Evolutionary conservation across 2,113 vertebrate genomes (phyloP), one percentile per base, ranked within the genome.

Genomic region (Chauna torquata): DNA sequence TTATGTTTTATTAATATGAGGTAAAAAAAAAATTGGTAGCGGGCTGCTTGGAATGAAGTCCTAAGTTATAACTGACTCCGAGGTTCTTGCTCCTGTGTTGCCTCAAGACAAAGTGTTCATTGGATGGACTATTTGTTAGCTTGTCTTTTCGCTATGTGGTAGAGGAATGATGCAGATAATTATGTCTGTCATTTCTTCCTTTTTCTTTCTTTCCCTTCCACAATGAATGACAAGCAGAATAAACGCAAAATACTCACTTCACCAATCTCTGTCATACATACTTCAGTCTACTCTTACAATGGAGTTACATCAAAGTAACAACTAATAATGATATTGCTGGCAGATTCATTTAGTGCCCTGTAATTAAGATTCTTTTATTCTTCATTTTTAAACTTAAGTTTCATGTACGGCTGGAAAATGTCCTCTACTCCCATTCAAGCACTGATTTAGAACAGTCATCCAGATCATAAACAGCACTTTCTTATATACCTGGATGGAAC

Each of bases 241-340:
- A 64, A 84, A 64, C 27, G 28, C 5, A 42, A 45, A 66, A 50
- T 36, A 10, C 0, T 9, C 10, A 12, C 34, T 82, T 85, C 28
- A n/a, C 50, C 38, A 18, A 0, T 61, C 34, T 65, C 65, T 23
- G 11, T 81, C 24, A 3, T 44, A 10, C 6, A 5, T 71, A 7
- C 0, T 0, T 52, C 76, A 79, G 23, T 84, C 23, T 25, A 23
- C 44, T 30, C 50, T 83, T 84, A 36, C 0, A 0, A 28, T 78
- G 40, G 23, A 84, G 36, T 82, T 79, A 36, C 2, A 12, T 22
- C 86, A 66, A 65, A 92, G 44, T 68, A 61, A 45, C 20, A 25
- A 28, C 65, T 92, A 27, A 55, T 66, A 18, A 16, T 44, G 50
- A 20, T 16, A 9, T 47, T 81, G 23, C 80, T 61, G 49, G 55